Base-by-base conservation (phyloP, 1,140 invertebrate genomes). In the Tetramorium alpestre region DNA sequence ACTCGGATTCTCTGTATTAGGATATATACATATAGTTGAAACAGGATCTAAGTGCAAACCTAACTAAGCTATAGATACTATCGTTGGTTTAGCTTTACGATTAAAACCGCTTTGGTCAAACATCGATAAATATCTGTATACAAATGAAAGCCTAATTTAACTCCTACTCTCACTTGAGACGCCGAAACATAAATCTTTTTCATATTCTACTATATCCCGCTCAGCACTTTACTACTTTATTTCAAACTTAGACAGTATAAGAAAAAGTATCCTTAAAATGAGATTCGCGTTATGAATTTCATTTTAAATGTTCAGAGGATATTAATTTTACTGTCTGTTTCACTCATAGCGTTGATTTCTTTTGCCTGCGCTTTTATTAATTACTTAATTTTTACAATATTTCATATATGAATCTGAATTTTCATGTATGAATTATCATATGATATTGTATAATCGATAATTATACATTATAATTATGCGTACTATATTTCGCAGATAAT, bases 121-220 rank as follows among this genome's bases (percentile, higher is more conserved):
- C 80, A 91, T 77, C 89, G 89, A 92, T 93, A 93, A 93, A 93
- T 90, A 93, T 92, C 91, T 91, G 81, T 82, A 44, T 16, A 16
- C 16, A 2, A 11, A 41, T 75, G 1, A 75, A 25, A 75, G 51
- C 38, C 2, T 25, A 56, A 56, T 60, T 77, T 18, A 44, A 28
- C 1, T 3, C 3, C 2, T 58, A 13, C 18, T 44, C 38, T 44
- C 8, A 1, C 8, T 60, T 44, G 44, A 38, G 3, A 44, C 16
- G 54, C 7, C 44, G 41, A 62, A 60, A 28, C 16, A 13, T 62
- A 16, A 77, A 77, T 77, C 41, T 33, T 44, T 77, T 44, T 64
- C 22, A 28, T 64, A 47, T 44, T 16, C 16, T 47, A 41, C 6
- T 8, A 11, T 25, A 11, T 77, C 25, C 4, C 44, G 64, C 1